Evolutionary conservation across 2,888 invertebrate genomes (phyloP).

Genomic region (Pediacus dermestoides): DNA sequence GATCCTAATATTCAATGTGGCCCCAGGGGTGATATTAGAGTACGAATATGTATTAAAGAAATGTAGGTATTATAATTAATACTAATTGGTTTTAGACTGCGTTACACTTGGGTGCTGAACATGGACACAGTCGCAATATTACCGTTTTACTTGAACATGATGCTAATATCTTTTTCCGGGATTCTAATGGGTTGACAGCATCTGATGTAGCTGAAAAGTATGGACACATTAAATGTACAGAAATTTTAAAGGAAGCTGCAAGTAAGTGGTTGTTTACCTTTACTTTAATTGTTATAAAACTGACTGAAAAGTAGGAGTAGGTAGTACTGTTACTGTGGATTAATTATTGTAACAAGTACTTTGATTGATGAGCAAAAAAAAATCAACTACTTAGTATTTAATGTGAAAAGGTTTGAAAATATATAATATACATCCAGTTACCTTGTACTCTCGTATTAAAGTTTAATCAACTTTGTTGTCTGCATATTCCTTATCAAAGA

Average conservation of each 20-base stretch:
- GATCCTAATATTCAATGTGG: slow-evolving; percentile 67
- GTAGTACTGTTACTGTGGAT: too few species aligned
- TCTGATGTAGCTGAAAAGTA: slow-evolving; percentile 68
- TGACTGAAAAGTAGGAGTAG: too few species aligned
- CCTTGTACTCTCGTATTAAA: too few species aligned
- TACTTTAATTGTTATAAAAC: too few species aligned
- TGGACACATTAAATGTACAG: slow-evolving; percentile 63
- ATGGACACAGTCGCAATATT: slow-evolving; percentile 72
- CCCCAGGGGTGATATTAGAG: slow-evolving; percentile 64
- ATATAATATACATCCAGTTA: too few species aligned
- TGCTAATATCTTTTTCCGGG: slow-evolving; percentile 60
- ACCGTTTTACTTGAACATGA: slow-evolving; percentile 63
- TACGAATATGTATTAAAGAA: too few species aligned
- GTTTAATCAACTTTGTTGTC: too few species aligned
- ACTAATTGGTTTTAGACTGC: slow-evolving; percentile 59
- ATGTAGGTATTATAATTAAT: not conserved
- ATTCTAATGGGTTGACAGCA: slow-evolving; percentile 68
- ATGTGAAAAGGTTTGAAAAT: too few species aligned
- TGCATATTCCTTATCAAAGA: too few species aligned
- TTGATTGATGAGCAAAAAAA: too few species aligned
- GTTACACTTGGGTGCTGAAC: slow-evolving; percentile 76
- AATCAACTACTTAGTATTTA: too few species aligned
- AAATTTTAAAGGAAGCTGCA: slow-evolving; percentile 61
- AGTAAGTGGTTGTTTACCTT: slow-evolving; percentile 54
- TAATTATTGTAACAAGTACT: too few species aligned